These are phyloP conservation scores for Macrotis lagotis DNA, from an alignment of 2,113 vertebrate genomes.

Conservation along the genomic window DNA sequence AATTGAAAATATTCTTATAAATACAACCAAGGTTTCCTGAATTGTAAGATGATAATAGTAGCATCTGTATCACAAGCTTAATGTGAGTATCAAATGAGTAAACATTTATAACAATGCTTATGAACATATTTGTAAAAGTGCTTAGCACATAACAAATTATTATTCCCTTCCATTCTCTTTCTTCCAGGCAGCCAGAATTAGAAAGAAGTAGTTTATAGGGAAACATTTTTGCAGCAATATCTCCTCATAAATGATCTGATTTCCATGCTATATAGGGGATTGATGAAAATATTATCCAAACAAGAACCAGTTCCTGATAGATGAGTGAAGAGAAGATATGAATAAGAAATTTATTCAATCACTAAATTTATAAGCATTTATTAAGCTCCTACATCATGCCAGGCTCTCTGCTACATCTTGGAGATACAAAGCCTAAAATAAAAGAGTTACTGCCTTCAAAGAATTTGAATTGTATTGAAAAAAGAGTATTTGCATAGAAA, in stretches of 20 bases:
- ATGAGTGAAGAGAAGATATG: neutral
- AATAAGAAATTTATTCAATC: neutral
- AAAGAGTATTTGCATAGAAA: neutral
- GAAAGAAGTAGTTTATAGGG: neutral
- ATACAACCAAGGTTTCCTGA: neutral
- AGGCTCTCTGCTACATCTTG: neutral
- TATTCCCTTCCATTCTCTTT: neutral
- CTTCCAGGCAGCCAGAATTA: neutral
- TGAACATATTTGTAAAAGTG: neutral
- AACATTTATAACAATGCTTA: neutral
- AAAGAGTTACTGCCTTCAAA: neutral
- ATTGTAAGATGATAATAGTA: neutral
- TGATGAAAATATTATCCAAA: neutral
- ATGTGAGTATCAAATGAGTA: neutral
- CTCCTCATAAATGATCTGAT: neutral
- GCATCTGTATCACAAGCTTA: neutral
- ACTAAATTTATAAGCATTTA: neutral
- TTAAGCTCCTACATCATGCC: neutral
- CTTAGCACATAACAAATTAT: neutral
- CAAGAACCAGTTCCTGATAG: neutral
- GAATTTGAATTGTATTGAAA: neutral
- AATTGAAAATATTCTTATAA: neutral
- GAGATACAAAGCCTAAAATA: neutral
- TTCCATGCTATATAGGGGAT: neutral
- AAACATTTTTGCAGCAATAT: neutral